Percentiles rank a stretch among this genome's conserved stretches.
Conservation (phyloP, 2,113 vertebrate species). For the Nibea coibor region DNA sequence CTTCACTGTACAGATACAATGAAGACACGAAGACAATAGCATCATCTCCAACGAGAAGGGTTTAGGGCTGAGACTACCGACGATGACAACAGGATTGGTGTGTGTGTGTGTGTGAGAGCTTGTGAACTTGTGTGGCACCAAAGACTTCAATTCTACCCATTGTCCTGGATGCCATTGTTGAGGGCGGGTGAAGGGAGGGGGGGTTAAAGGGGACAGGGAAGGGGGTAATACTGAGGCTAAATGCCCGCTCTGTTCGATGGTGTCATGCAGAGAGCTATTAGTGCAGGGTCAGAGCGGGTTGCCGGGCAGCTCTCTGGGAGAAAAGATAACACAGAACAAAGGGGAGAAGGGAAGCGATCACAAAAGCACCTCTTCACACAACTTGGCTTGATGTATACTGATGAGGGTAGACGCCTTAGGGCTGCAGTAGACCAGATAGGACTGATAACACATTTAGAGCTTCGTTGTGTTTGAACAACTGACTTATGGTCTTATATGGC, state of each 20-base stretch:
- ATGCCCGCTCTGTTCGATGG: conserved; percentile 81
- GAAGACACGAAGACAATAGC: conserved; percentile 50
- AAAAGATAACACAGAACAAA: conserved; percentile 80
- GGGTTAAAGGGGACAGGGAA: conserved; percentile 9
- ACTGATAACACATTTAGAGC: not conserved
- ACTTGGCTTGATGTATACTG: conserved; percentile 27
- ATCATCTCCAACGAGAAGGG: conserved; percentile 54
- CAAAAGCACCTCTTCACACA: conserved; percentile 73
- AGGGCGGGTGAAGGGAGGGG: conserved; percentile 22
- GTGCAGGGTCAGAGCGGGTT: conserved; percentile 69
- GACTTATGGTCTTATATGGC: not conserved
- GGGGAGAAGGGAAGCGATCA: conserved; percentile 66
- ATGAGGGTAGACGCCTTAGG: conserved; percentile 28
- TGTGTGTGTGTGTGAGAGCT: conserved; percentile 36
- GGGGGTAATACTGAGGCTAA: conserved; percentile 67
- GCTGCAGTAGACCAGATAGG: conserved; percentile 16
- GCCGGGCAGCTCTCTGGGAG: conserved; percentile 48
- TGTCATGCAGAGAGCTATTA: conserved; percentile 80
- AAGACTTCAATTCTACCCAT: conserved; percentile 74
- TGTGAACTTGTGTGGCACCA: conserved; percentile 31
- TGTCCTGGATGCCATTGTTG: conserved; percentile 77
- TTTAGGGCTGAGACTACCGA: conserved; percentile 27
- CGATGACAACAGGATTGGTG: conserved; percentile 50
- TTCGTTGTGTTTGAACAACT: not conserved
- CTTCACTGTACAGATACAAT: conserved; percentile 72